These are phyloP conservation scores for Hemiscyllium ocellatum DNA, from an alignment of 2,113 vertebrate genomes.

Conservation along the genomic window DNA sequence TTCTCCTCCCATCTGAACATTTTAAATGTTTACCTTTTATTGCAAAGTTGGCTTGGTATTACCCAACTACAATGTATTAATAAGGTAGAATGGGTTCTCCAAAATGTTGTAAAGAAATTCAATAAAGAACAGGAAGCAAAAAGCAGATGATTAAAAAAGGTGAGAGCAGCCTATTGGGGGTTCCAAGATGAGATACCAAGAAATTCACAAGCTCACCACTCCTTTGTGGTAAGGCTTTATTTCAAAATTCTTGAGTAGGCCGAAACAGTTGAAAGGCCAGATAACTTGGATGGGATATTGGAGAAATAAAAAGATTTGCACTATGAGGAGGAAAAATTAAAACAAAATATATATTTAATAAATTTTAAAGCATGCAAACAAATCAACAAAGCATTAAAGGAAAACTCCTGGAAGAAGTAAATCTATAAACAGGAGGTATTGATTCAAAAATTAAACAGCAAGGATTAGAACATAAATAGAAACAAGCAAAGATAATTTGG, in stretches of 20 bases:
- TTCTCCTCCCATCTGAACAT: not conserved
- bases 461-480: not conserved
- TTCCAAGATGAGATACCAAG: not conserved
- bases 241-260: not conserved
- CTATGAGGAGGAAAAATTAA: not conserved
- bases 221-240: not conserved
- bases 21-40: not conserved
- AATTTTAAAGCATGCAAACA: not conserved
- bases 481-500: too few species aligned
- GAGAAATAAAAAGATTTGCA: not conserved
- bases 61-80: not conserved
- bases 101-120: not conserved
- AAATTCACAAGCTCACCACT: not conserved
- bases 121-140: not conserved
- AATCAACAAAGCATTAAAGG: not conserved
- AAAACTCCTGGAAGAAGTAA: not conserved
- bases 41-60: not conserved
- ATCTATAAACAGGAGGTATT: not conserved
- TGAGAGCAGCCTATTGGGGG: not conserved
- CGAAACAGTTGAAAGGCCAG: not conserved
- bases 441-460: not conserved
- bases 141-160: not conserved
- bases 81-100: not conserved
- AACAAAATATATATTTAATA: not conserved
- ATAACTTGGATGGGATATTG: not conserved